Base-by-base conservation (phyloP, 2,113 vertebrate species). In the Rhinopithecus roxellana region DNA sequence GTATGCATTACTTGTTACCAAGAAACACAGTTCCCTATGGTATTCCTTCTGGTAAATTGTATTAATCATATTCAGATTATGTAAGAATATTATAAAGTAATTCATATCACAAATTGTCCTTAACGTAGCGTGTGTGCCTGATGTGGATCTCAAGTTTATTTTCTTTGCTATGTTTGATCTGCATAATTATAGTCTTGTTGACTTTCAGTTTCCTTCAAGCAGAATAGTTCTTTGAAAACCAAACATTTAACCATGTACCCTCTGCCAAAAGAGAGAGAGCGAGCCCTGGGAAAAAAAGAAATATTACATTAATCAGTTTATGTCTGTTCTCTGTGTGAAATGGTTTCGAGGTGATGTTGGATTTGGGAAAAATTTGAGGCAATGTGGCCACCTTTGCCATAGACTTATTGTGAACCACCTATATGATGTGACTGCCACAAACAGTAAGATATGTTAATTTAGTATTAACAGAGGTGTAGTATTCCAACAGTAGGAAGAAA, bases 111-210 rank as follows among this genome's bases (percentile, higher is more conserved):
- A 94, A 75, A 90, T 94, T 89, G 89, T 84, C 74, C 55, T 92
- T 52, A 95, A 1, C 74, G 43, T 90, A 75, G 59, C 32, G 0
- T 90, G 43, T 84, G 4, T 90, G 59, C 50, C 92, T 96, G 70
- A 80, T 89, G 40, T 78, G 35, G 50, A 77, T 88, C 84, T 88
- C n/a, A 94, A 50, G 43, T 92, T 93, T 97, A 80, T 97, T 96
- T 94, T 93, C 55, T 83, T 97, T 83, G 84, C 43, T 92, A 2
- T 83, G 59, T 96, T 97, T 91, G 40, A 82, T 95, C 90, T 95
- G 75, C 57, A 84, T 97, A 97, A 94, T 97, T 97, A 87, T 12
- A 81, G 10, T 95, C 97, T 93, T 96, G 48, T 87, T 96, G 93
- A 97, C 69, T 93, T 97, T 90, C 74, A 79, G 0, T 97, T 98